Percentiles rank a stretch among this genome's conserved stretches.
Evolutionary conservation across 53 echinoderm and acorn worm genomes (phyloP).

Genomic region (Zoroaster sp.): DNA sequence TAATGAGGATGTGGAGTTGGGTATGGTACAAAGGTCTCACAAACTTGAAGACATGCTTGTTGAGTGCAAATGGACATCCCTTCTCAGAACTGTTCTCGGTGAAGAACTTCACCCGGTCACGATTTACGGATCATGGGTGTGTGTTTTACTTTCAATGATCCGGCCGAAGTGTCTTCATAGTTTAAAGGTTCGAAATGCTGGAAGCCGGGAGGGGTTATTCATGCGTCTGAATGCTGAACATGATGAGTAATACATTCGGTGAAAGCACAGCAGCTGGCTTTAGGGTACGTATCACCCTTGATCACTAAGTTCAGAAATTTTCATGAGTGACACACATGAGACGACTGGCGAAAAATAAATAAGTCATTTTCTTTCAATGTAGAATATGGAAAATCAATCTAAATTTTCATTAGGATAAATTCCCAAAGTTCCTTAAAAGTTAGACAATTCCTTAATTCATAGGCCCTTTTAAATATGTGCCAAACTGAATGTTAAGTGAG

Average conservation of each 20-base stretch:
- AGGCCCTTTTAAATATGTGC: too few species aligned
- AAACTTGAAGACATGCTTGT: conserved; percentile 44
- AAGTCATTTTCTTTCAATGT: too few species aligned
- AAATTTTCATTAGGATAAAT: too few species aligned
- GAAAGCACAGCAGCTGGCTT: conserved; percentile 60
- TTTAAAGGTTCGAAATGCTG: conserved; percentile 9
- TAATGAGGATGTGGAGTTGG: not conserved
- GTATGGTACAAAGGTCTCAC: not conserved
- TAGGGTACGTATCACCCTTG: conserved; percentile 52
- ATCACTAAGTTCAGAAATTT: too few species aligned
- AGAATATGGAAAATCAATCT: too few species aligned
- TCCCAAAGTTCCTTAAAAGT: too few species aligned
- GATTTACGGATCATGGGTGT: too few species aligned
- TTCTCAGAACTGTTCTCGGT: conserved; percentile 31
- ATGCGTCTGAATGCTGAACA: conserved; percentile 51
- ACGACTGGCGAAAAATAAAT: too few species aligned
- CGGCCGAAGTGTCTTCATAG: not conserved
- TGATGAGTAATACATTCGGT: conserved; percentile 54
- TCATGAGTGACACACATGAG: too few species aligned
- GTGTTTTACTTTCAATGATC: conserved; percentile 57
- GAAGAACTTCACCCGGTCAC: too few species aligned
- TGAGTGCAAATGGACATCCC: conserved; percentile 42
- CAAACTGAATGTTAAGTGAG: too few species aligned
- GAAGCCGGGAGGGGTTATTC: conserved; percentile 49
- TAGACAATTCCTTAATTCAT: too few species aligned